phyloP scores from a whole-genome alignment of 2,888 invertebrate genomes.

The Lithophane leautieri region DNA sequence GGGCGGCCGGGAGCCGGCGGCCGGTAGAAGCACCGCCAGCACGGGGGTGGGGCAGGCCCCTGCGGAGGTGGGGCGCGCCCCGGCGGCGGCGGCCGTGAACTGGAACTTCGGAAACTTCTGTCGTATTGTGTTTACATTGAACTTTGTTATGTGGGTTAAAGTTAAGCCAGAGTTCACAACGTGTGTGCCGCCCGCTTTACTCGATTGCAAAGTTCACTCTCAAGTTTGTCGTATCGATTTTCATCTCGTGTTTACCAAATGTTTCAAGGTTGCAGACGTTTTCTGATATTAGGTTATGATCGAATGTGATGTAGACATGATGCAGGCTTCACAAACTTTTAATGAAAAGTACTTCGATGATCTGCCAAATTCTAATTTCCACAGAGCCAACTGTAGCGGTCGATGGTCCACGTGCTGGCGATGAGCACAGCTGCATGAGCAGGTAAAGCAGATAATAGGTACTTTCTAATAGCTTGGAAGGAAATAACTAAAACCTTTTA shows the following conservation, averaged over 20 bases:
- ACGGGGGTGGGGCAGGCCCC: constrained; percentile 51
- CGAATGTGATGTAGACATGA: constrained; percentile 18
- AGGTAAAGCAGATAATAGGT: background rate
- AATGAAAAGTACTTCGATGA: background rate
- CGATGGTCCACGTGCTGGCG: background rate
- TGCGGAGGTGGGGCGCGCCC: constrained; percentile 53
- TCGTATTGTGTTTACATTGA: constrained; percentile 91
- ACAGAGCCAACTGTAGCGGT: background rate
- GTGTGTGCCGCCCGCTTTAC: constrained; percentile 87
- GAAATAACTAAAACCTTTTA: background rate
- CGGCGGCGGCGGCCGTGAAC: constrained; percentile 86
- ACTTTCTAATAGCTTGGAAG: background rate
- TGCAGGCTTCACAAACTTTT: constrained; percentile 26
- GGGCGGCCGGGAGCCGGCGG: constrained; percentile 39
- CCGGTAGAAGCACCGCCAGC: constrained; percentile 36
- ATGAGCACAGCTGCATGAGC: background rate
- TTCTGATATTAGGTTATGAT: constrained; percentile 55
- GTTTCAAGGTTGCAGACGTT: constrained; percentile 84
- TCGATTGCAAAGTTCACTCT: constrained; percentile 88
- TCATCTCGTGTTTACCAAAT: constrained; percentile 88
- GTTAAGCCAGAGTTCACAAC: constrained; percentile 89
- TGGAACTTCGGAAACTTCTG: constrained; percentile 88
- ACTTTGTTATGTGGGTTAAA: constrained; percentile 91
- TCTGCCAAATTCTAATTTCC: background rate
- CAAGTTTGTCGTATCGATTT: constrained; percentile 89